Percentiles rank a stretch among this genome's conserved stretches.
phyloP scores from a whole-genome alignment of 2,888 invertebrate genomes.

The Drosophila sordidula region DNA sequence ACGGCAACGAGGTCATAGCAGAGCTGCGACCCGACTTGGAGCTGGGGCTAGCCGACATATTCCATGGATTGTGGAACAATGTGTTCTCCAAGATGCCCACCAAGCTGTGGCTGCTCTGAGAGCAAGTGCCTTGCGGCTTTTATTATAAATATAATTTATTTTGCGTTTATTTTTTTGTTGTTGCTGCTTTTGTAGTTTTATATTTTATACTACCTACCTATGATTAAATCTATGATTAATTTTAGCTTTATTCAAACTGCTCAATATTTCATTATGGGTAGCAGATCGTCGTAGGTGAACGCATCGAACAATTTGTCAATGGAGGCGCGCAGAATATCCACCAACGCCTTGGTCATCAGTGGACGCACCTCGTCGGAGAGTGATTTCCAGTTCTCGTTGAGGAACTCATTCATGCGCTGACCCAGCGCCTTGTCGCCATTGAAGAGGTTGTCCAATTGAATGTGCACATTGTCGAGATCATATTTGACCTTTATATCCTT shows the following conservation, averaged over 20 bases:
- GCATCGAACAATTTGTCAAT: conserved; percentile 87
- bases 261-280: conserved; percentile 82
- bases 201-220: conserved; percentile 31
- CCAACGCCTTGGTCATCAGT: conserved; percentile 88
- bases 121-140: conserved; percentile 11
- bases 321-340: conserved; percentile 87
- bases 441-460: conserved; percentile 90
- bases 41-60: conserved; percentile 86
- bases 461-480: conserved; percentile 88
- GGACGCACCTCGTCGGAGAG: conserved; percentile 90
- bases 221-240: conserved; percentile 42
- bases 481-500: conserved; percentile 89
- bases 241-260: conserved; percentile 1
- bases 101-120: conserved; percentile 86
- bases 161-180: conserved; percentile 25
- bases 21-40: conserved; percentile 87
- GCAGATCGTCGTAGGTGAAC: conserved; percentile 86
- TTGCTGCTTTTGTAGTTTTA: conserved; percentile 34
- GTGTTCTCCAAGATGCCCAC: conserved; percentile 87
- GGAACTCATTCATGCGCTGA: conserved; percentile 90
- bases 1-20: conserved; percentile 87
- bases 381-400: conserved; percentile 92
- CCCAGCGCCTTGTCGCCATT: conserved; percentile 90
- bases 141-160: conserved; percentile 68
- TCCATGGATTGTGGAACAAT: conserved; percentile 87